Conservation (phyloP, 2,888 invertebrate species). For the Xanthia icteritia region DNA sequence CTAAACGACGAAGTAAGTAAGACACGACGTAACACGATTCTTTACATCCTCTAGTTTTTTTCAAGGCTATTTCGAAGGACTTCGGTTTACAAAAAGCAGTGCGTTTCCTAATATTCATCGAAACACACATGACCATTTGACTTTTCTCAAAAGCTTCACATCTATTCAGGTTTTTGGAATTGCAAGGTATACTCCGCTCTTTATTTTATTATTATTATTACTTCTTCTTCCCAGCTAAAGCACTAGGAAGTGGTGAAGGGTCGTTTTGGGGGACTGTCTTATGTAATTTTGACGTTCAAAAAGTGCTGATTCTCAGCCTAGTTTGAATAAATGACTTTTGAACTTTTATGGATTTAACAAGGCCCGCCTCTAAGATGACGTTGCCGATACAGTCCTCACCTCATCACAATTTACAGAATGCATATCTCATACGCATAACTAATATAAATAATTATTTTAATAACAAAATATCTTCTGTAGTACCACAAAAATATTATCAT, state of each 20-base stretch:
- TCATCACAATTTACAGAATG: background rate
- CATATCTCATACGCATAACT: background rate
- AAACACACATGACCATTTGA: background rate
- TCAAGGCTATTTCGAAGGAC: background rate
- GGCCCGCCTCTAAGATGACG: background rate
- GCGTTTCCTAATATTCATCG: background rate
- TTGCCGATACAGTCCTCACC: background rate
- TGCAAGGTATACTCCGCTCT: background rate
- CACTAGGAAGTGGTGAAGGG: too few relatives aligned
- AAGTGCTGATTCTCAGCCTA: too few relatives aligned
- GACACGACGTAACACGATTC: background rate
- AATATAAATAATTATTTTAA: too few relatives aligned
- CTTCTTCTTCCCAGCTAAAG: too few relatives aligned
- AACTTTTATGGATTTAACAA: background rate
- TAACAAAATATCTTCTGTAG: background rate
- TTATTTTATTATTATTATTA: too few relatives aligned
- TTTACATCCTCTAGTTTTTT: constrained; percentile 15
- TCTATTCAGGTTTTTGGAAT: background rate
- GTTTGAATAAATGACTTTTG: too few relatives aligned
- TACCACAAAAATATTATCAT: constrained; percentile 14
- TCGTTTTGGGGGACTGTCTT: too few relatives aligned
- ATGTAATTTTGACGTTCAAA: too few relatives aligned
- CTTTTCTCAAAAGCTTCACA: background rate
- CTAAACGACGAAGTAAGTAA: background rate
- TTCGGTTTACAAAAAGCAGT: background rate